Percentiles rank a stretch among this genome's conserved stretches.
These are phyloP conservation scores for Lathamus discolor DNA, from an alignment of 2,113 vertebrate species.

Conservation along the genomic window DNA sequence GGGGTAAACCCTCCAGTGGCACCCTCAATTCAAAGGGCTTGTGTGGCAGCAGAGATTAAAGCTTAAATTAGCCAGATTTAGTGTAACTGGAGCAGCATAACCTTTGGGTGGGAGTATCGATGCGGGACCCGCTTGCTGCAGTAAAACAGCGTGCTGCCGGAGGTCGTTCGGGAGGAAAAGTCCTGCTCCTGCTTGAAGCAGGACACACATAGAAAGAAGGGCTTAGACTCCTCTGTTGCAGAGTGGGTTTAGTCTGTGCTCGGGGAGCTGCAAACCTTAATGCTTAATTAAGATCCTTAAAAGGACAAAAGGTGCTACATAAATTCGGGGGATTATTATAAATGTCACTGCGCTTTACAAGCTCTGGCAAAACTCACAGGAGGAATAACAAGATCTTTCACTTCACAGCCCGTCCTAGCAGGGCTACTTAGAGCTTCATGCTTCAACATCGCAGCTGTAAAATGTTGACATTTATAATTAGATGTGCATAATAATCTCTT, in stretches of 20 bases:
- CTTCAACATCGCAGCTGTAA: neutral
- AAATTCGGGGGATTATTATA: constrained; percentile 61
- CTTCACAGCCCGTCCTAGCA: constrained; percentile 21
- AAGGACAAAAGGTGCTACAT: constrained; percentile 60
- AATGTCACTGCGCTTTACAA: constrained; percentile 60
- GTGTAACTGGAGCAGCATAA: neutral
- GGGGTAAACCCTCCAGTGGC: neutral
- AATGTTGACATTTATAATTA: constrained; percentile 65
- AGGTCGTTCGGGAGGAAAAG: neutral
- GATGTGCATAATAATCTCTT: constrained; percentile 59
- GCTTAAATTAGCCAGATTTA: neutral
- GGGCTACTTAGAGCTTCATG: neutral
- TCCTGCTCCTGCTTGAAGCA: neutral
- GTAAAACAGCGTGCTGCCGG: fast-evolving
- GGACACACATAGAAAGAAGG: neutral
- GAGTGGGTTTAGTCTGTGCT: constrained; percentile 5
- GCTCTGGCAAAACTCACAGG: constrained; percentile 54
- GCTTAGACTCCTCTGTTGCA: neutral
- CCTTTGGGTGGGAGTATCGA: neutral
- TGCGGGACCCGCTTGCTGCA: fast-evolving
- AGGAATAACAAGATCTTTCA: constrained; percentile 62
- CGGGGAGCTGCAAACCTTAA: constrained; percentile 39
- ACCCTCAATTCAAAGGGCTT: neutral
- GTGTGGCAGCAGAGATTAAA: neutral
- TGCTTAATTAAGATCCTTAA: constrained; percentile 65